Conservation (phyloP, 2,888 invertebrate genomes). For the Saturnia japonica region DNA sequence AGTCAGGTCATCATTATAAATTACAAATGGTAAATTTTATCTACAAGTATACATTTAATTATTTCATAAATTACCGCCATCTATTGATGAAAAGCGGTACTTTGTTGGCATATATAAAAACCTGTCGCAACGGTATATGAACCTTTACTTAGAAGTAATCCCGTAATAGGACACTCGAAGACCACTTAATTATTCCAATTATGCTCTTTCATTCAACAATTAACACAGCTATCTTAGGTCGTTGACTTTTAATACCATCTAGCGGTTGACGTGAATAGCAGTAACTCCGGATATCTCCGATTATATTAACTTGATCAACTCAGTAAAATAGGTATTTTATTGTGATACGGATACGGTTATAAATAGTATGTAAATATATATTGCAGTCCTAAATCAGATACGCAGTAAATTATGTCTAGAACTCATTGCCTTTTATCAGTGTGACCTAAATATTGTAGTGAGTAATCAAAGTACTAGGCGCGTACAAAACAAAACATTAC, state of each 20-base stretch:
- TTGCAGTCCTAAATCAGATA: constrained; percentile 30
- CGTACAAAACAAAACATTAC: constrained; percentile 30
- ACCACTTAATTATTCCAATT: constrained; percentile 45
- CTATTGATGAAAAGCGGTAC: constrained; percentile 53
- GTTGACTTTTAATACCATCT: constrained; percentile 46
- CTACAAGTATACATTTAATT: not conserved
- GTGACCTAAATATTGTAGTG: constrained; percentile 42
- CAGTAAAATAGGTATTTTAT: not conserved
- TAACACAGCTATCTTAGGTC: constrained; percentile 30
- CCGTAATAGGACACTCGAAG: constrained; percentile 40
- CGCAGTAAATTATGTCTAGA: constrained; percentile 28
- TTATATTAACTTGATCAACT: not conserved
- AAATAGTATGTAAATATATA: constrained; percentile 19
- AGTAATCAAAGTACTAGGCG: constrained; percentile 34
- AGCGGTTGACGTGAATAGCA: constrained; percentile 38
- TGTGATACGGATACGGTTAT: constrained; percentile 10
- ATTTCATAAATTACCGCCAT: constrained; percentile 44
- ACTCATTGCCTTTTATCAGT: constrained; percentile 37
- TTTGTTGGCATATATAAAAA: constrained; percentile 49
- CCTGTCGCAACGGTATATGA: constrained; percentile 51
- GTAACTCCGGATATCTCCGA: constrained; percentile 20
- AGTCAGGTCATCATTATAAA: not conserved
- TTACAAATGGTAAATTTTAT: not conserved
- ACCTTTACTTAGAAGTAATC: constrained; percentile 42
- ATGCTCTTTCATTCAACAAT: constrained; percentile 38